Evolutionary conservation across 2,888 invertebrate genomes (phyloP).

Genomic region (Brachypalpus laphriformis): DNA sequence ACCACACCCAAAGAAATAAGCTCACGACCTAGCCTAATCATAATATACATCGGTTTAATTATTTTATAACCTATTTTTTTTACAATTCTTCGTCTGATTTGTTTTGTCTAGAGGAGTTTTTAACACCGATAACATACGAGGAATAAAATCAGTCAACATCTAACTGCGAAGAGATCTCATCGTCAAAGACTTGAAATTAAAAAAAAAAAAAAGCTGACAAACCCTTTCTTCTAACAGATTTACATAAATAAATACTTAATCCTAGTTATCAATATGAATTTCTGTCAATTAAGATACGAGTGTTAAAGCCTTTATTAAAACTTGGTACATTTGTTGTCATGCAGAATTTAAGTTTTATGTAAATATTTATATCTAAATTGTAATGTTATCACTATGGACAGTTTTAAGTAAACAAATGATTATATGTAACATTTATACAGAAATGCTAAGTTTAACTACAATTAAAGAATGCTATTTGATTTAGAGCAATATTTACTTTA

Average conservation of each 20-base stretch:
- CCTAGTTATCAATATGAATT: too few species aligned
- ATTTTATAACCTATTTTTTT: slow-evolving; percentile 10
- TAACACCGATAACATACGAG: neutral
- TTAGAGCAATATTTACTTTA: neutral
- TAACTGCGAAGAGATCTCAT: too few species aligned
- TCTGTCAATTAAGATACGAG: too few species aligned
- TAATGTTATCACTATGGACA: neutral
- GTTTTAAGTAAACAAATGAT: neutral
- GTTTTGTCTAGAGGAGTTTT: neutral
- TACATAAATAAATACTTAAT: too few species aligned
- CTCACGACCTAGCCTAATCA: slow-evolving; percentile 11
- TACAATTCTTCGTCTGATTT: neutral
- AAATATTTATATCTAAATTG: neutral
- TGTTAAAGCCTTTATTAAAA: too few species aligned
- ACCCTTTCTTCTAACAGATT: too few species aligned
- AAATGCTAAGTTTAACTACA: neutral
- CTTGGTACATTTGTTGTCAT: neutral
- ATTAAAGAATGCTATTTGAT: neutral
- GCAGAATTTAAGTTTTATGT: neutral
- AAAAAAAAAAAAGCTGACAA: too few species aligned
- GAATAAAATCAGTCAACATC: neutral
- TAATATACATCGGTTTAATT: neutral
- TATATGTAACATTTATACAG: neutral
- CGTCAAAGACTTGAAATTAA: too few species aligned
- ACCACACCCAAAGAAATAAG: neutral